A percentile compares a stretch with the other conserved stretches of the same genome.
phyloP scores from a whole-genome alignment of 2,113 vertebrate species.

The Pungitius pungitius region DNA sequence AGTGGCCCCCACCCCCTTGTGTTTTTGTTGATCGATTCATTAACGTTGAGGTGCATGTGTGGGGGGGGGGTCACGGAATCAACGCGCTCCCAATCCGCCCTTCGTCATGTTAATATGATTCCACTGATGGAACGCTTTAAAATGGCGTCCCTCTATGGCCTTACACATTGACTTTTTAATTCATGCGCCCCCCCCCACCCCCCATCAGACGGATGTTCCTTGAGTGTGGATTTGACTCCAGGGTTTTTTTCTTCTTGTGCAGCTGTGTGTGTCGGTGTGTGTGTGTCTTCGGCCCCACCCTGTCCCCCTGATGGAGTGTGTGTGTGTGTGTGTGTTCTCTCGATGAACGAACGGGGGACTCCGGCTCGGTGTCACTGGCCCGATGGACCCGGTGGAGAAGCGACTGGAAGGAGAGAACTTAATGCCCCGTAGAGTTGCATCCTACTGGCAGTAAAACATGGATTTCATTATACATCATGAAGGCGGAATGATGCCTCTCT shows the following conservation, averaged over 20 bases:
- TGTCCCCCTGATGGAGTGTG: too few species aligned
- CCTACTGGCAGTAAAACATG: constrained; percentile 44
- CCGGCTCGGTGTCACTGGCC: constrained; percentile 44
- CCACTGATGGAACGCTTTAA: constrained; percentile 81
- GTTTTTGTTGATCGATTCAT: constrained; percentile 66
- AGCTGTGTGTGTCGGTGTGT: background rate
- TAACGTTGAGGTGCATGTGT: constrained; percentile 74
- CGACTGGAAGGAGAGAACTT: constrained; percentile 64
- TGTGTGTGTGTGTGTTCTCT: constrained; percentile 32
- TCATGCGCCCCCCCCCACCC: constrained; percentile 56
- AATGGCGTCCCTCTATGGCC: constrained; percentile 77
- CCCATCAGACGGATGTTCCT: constrained; percentile 72
- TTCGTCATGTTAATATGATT: constrained; percentile 85
- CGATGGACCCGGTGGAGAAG: constrained; percentile 60
- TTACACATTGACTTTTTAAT: constrained; percentile 80
- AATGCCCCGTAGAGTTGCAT: constrained; percentile 57
- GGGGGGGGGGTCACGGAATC: constrained; percentile 67
- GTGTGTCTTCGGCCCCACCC: too few species aligned
- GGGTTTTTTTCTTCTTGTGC: constrained; percentile 46
- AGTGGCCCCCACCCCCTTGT: background rate
- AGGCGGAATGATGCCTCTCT: constrained; percentile 35
- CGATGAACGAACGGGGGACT: constrained; percentile 15
- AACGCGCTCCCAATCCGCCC: constrained; percentile 78
- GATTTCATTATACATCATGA: constrained; percentile 44
- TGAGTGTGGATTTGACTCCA: constrained; percentile 67